phyloP scores from a whole-genome alignment of 2,113 vertebrate genomes.

The Centropus unirufus region DNA sequence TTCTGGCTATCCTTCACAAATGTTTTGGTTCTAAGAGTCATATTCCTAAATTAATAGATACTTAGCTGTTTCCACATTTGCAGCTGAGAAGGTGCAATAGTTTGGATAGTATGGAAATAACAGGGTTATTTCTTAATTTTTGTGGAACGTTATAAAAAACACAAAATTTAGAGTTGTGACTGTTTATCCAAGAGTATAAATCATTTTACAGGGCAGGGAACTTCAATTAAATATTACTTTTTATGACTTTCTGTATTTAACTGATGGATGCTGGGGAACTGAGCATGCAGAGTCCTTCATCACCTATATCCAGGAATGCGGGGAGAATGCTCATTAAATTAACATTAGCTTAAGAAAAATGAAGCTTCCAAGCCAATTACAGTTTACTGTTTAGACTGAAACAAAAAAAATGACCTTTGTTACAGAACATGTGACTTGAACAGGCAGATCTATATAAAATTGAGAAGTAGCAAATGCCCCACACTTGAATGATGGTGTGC shows the following conservation, averaged over 20 bases:
- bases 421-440: slow-evolving; percentile 49
- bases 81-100: not conserved
- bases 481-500: slow-evolving; percentile 59
- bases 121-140: slow-evolving; percentile 22
- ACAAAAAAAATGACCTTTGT: slow-evolving; percentile 62
- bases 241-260: slow-evolving; percentile 11
- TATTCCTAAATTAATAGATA: not conserved
- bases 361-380: slow-evolving; percentile 77
- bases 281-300: slow-evolving; percentile 9
- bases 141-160: slow-evolving; percentile 5
- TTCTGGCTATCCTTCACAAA: slow-evolving; percentile 49
- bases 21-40: not conserved
- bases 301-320: slow-evolving; percentile 70
- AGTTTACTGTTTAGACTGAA: slow-evolving; percentile 69
- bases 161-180: not conserved
- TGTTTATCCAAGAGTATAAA: slow-evolving; percentile 36
- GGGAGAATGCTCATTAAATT: slow-evolving; percentile 81
- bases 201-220: slow-evolving; percentile 42
- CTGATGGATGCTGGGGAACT: slow-evolving; percentile 65
- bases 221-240: slow-evolving; percentile 54
- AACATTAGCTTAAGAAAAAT: slow-evolving; percentile 79
- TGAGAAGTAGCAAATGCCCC: slow-evolving; percentile 64
- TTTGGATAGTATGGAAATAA: not conserved
- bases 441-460: slow-evolving; percentile 62
- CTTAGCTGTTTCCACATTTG: not conserved